phyloP scores from a whole-genome alignment of 2,888 invertebrate species.

The Orthosia incerta region DNA sequence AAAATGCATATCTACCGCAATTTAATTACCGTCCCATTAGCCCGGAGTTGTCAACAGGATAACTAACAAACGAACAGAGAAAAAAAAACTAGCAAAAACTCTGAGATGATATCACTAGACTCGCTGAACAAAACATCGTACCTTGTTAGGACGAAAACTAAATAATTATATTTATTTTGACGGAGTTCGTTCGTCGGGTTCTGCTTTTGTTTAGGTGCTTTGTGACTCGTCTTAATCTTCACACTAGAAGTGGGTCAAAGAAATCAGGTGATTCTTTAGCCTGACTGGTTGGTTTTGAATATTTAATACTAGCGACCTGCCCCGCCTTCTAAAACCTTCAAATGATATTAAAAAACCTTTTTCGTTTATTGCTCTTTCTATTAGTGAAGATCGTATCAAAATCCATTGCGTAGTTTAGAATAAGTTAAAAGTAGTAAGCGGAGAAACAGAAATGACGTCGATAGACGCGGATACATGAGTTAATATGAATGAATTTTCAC shows the following conservation, averaged over 20 bases:
- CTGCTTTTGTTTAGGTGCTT: constrained; percentile 22
- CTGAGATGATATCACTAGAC: constrained; percentile 21
- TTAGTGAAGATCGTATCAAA: too few species aligned
- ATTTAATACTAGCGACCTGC: neutral
- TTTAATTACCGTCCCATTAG: constrained; percentile 28
- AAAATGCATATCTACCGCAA: neutral
- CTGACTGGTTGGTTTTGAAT: neutral
- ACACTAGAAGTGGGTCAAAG: constrained; percentile 13
- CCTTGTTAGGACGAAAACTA: constrained; percentile 29
- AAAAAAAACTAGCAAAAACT: neutral
- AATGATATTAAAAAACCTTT: too few species aligned
- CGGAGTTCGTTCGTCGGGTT: constrained; percentile 13
- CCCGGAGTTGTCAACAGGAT: constrained; percentile 27
- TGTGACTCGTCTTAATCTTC: constrained; percentile 12
- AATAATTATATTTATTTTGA: constrained; percentile 49
- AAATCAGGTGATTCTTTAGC: constrained; percentile 1
- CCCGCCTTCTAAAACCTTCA: too few species aligned
- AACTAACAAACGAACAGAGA: constrained; percentile 15
- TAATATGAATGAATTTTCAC: neutral
- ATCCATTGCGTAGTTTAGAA: too few species aligned
- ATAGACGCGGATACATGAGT: neutral
- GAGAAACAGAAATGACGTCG: too few species aligned
- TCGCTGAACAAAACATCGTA: constrained; percentile 31
- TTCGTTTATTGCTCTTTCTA: too few species aligned
- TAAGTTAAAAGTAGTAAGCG: too few species aligned